Conservation (phyloP, 2,797 vertebrate species). For the Schizothorax lantsangensis region DNA sequence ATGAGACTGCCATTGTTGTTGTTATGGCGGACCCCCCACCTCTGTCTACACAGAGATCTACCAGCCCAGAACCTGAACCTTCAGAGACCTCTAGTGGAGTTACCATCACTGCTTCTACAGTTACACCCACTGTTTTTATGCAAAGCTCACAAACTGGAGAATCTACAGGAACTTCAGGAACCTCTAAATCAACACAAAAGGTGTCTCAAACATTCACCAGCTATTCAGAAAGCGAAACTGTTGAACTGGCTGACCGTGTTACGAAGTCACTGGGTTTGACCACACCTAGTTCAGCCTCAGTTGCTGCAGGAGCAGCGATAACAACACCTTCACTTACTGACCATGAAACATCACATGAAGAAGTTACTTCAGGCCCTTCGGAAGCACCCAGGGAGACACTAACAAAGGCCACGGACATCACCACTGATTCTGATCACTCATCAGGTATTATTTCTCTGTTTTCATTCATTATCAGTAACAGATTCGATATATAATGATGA, state of each 20-base stretch:
- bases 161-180: slow-evolving; percentile 21
- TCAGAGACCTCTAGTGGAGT: slow-evolving; percentile 37
- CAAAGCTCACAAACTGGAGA: slow-evolving; percentile 54
- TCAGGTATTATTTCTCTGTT: slow-evolving; percentile 57
- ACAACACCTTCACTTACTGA: slow-evolving; percentile 45
- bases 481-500: not conserved
- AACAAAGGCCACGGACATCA: slow-evolving; percentile 64
- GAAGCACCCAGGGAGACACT: slow-evolving; percentile 65
- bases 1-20: slow-evolving; percentile 16
- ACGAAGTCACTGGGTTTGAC: slow-evolving; percentile 8
- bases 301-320: slow-evolving; percentile 34
- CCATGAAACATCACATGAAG: slow-evolving; percentile 70
- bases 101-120: slow-evolving; percentile 3
- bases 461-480: not conserved
- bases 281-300: slow-evolving; percentile 22
- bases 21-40: slow-evolving; percentile 63
- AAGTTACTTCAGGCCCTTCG: slow-evolving; percentile 70
- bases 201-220: slow-evolving; percentile 22
- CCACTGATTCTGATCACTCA: slow-evolving; percentile 78
- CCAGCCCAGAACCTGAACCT: slow-evolving; percentile 4
- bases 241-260: not conserved
- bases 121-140: slow-evolving; percentile 48
- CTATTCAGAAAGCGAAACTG: not conserved
- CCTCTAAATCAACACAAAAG: slow-evolving; percentile 10
- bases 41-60: slow-evolving; percentile 6